A percentile compares a stretch with the other conserved stretches of the same genome.
Conservation (phyloP, 2,797 vertebrate genomes). For the Vultur gryphus region DNA sequence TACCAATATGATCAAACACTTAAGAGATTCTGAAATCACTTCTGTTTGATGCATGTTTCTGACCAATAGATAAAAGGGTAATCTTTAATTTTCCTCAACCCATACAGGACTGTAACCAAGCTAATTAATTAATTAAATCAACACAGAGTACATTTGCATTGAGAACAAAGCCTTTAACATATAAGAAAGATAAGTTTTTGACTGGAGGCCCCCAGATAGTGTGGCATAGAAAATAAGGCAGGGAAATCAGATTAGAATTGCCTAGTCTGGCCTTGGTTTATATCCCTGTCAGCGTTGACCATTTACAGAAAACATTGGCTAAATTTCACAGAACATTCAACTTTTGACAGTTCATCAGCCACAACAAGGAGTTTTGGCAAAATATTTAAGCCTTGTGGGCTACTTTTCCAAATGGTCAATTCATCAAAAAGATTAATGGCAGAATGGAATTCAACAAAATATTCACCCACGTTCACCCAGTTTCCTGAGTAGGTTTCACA, state of each 20-base stretch:
- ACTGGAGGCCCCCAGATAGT: not conserved
- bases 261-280: not conserved
- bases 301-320: not conserved
- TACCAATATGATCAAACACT: not conserved
- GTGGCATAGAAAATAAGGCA: not conserved
- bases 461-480: not conserved
- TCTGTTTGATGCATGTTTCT: not conserved
- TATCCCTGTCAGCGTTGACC: not conserved
- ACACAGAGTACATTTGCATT: not conserved
- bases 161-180: not conserved
- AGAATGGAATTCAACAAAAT: not conserved
- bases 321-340: not conserved
- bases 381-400: not conserved
- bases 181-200: not conserved
- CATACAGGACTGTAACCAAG: not conserved
- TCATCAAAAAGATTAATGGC: not conserved
- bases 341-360: not conserved
- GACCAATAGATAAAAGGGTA: not conserved
- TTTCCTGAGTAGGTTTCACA: not conserved
- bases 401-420: not conserved
- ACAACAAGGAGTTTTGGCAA: not conserved
- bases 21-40: not conserved
- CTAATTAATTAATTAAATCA: not conserved
- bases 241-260: not conserved
- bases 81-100: not conserved